Conservation (phyloP, 2,888 invertebrate genomes). For the Elegia similella region DNA sequence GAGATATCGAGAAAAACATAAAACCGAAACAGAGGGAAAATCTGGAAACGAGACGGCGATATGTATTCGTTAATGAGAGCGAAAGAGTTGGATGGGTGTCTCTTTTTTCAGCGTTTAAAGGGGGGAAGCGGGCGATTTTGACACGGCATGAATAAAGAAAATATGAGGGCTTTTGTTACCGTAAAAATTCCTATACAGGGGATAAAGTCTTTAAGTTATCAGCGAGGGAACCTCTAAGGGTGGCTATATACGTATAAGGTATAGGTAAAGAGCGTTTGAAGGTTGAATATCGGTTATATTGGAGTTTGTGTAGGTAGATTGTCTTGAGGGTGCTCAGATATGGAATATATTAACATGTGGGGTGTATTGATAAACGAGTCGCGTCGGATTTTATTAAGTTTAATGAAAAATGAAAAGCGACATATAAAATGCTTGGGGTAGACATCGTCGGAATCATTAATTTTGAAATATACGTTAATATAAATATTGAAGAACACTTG, state of each 20-base stretch:
- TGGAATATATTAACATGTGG: conserved; percentile 69
- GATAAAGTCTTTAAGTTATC: conserved; percentile 81
- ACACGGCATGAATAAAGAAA: conserved; percentile 80
- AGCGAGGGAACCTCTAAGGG: conserved; percentile 58
- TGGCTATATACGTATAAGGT: conserved; percentile 35
- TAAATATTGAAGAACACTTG: background rate
- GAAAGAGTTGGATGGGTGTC: conserved; percentile 71
- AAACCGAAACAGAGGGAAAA: conserved; percentile 66
- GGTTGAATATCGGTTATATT: conserved; percentile 56
- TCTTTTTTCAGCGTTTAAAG: conserved; percentile 62
- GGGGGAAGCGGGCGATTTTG: conserved; percentile 69
- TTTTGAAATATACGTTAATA: background rate
- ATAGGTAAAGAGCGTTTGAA: conserved; percentile 39
- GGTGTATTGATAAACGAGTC: conserved; percentile 26
- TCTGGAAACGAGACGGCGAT: conserved; percentile 49
- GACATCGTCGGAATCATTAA: background rate
- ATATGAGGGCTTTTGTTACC: conserved; percentile 80
- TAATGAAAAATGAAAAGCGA: conserved; percentile 30
- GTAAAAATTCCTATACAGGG: conserved; percentile 80
- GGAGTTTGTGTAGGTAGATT: conserved; percentile 51
- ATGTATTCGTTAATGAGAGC: conserved; percentile 53
- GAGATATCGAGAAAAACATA: conserved; percentile 70
- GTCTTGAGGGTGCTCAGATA: conserved; percentile 61
- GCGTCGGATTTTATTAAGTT: conserved; percentile 48
- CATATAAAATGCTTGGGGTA: conserved; percentile 4